Evolutionary conservation across 2,113 vertebrate genomes (phyloP), one percentile per base, ranked within the genome.

Genomic region (Electrona antarctica): DNA sequence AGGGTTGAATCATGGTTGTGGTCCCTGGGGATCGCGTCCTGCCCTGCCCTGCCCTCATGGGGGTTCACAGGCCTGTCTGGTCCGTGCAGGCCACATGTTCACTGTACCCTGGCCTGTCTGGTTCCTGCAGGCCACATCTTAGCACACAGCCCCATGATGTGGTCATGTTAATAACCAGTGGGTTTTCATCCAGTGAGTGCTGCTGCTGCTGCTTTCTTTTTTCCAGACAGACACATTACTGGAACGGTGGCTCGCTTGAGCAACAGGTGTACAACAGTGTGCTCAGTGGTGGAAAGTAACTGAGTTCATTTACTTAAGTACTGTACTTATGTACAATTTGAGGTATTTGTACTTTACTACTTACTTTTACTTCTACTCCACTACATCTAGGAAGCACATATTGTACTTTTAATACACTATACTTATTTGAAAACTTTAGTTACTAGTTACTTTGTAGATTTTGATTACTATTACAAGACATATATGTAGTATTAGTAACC

Each of bases 1-100:
- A 77, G 55, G 54, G 78, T 85, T 87, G 90, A 86, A 86, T 88
- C 86, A 88, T 76, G 70, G 68, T 68, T 15, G 21, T 11, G 41
- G 78, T 70, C 71, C 33, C 77, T 73, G 82, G 77, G 75, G 68
- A 78, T 21, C 21, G 21, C 21, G 21, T 21, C 21, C 21, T 21
- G 57, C 72, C 63, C 21, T 21, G 57, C 72, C 63, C 7, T 33
- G 52, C 55, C 13, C 56, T 0, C 52, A 52, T 78, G 0, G 45
- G 61, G 59, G 65, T 60, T 73, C 13, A 28, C 74, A 77, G 4
- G n/a, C 54, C 10, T 13, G 28, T 60, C 59, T 33, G 59, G 59
- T 60, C 12, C 28, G 1, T 41, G 21, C 21, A 4, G 52, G 84
- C 80, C 84, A 67, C 85, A 85, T 86, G 78, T 76, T 65, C 82